Evolutionary conservation across 2,888 invertebrate species (phyloP), one percentile per base, ranked within the genome.

Genomic region (Eupithecia abbreviata): DNA sequence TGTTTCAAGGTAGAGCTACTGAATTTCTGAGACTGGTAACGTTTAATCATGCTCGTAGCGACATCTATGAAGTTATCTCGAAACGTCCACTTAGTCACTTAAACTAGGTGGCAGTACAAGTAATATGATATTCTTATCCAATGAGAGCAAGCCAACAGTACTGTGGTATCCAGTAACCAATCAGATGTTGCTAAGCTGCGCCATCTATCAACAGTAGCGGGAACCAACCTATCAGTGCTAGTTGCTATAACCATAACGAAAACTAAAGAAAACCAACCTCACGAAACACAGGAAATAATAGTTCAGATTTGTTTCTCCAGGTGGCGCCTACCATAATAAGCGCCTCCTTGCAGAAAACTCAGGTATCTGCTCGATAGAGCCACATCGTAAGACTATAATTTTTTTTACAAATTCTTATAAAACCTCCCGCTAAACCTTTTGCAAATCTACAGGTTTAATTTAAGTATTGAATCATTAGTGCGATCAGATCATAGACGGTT

Each of bases 61-160:
- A 62, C 70, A 74, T 74, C 74, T 74, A 70, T 70, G 62, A 62
- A 74, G 6, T 2, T 5, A 51, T 45, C 15, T 45, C n/a, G 15
- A n/a, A 45, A 67, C 42, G 3, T 43, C 4, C 4, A 42, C 3
- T 30, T 62, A 12, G 47, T 47, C 13, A 13, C n/a, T 47, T 10
- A 55, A 12, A 13, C 65, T 49, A 72, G 72, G 30, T 65, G 72
- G 72, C 66, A n/a, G 6, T 45, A n/a, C 12, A 30, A 68, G 13
- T 58, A 41, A 41, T 1, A 15, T n/a, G 55, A 65, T 62, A 62
- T 30, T 41, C 30, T 4, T 65, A 47, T 51, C 70, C 74, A 71
- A 74, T 73, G 18, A 55, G n/a, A 58, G 13, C 7, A 66, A 15
- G 66, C 42, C 6, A 66, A 6, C 41, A 15, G 66, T 15, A 66